phyloP scores from a whole-genome alignment of 1,140 invertebrate species.

The Drosophila ironensis region DNA sequence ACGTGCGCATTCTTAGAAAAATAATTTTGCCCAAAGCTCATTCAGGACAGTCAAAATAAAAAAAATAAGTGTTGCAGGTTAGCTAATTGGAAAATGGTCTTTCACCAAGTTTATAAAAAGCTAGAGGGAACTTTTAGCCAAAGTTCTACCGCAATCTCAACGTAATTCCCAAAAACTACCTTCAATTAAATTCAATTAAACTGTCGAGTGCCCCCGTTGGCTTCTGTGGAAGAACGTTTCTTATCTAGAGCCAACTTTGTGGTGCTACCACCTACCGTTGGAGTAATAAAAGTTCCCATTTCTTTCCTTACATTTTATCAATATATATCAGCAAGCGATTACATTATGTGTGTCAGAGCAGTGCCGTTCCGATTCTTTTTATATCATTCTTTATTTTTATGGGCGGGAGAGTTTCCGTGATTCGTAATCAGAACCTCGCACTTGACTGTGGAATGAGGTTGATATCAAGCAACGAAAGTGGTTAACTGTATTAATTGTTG shows the following conservation, averaged over 20 bases:
- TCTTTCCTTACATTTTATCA: constrained; percentile 16
- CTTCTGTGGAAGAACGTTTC: constrained; percentile 8
- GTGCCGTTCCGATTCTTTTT: constrained; percentile 2
- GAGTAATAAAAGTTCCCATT: constrained; percentile 8
- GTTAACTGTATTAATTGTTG: constrained; percentile 62
- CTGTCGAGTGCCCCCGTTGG: neutral
- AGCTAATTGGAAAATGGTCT: too few species aligned
- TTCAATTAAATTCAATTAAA: constrained; percentile 18
- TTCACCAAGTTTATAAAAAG: neutral
- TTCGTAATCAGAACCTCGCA: constrained; percentile 43
- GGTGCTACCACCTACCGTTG: constrained; percentile 10
- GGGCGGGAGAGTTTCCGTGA: constrained; percentile 17
- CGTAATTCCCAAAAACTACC: neutral
- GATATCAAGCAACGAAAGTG: constrained; percentile 40
- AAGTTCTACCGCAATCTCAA: neutral
- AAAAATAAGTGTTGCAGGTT: too few species aligned
- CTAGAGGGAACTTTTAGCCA: neutral
- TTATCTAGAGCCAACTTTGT: constrained; percentile 51
- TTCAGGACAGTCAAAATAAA: too few species aligned
- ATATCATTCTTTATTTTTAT: constrained; percentile 27
- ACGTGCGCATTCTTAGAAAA: too few species aligned
- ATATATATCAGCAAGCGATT: constrained; percentile 32
- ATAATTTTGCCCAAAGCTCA: too few species aligned
- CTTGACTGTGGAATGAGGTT: constrained; percentile 17
- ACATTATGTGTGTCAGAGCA: constrained; percentile 20